Base-by-base conservation (phyloP, 1,140 invertebrate genomes). In the Drosophila varians region DNA sequence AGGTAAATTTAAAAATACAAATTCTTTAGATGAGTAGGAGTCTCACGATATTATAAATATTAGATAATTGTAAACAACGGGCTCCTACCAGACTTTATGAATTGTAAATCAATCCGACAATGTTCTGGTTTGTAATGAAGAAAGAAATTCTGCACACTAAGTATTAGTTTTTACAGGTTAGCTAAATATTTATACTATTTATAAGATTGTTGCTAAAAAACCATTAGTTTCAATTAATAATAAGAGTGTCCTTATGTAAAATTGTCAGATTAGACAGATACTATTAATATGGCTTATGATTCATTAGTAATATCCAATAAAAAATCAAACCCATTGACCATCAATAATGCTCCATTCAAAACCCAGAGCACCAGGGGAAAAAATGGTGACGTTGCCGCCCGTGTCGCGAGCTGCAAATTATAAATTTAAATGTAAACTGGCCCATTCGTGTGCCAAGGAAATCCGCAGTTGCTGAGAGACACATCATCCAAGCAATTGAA, bases 351-450 rank as follows among this genome's bases (percentile, higher is more conserved):
- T 26, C 40, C 21, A 54, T 36, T 38, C 21, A 38, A 28, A 65
- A 48, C 56, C 36, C 23, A 61, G 8, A 31, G 11, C 25, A 7
- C 16, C 3, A 5, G 2, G 60, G 62, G 26, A 52, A 66, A 65
- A 52, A 12, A 65, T 8, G 34, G 45, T 64, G 61, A 65, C 61
- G 58, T 64, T 64, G 34, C 42, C 56, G 40, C 14, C n/a, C 36
- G 45, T 38, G 3, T 25, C 3, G 54, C 8, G 16, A 21, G 18
- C 3, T 46, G 40, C 1, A 7, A 64, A 65, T 66, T 52, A 49
- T 2, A 65, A 66, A 52, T 66, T 25, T 19, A 31, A 65, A 65
- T 64, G 18, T 12, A 65, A 31, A 12, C 42, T 21, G 5, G 18
- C 25, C 25, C 25, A 16, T 16, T 46, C 25, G 55, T 58, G 21